Conservation (phyloP, 2,797 vertebrate genomes). For the Sarcoramphus papa region DNA sequence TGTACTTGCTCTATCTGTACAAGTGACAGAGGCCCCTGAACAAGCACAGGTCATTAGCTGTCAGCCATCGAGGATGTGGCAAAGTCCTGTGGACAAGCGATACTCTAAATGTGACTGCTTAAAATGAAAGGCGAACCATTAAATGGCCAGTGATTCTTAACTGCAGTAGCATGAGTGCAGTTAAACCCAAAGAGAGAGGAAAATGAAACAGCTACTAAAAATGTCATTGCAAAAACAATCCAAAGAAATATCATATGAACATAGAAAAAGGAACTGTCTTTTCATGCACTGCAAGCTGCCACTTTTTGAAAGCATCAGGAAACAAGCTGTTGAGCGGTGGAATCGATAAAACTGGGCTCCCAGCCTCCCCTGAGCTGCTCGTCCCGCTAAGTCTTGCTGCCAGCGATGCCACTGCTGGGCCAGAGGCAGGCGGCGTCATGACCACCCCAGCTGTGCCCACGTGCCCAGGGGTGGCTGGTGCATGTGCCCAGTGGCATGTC, state of each 20-base stretch:
- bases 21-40: neutral
- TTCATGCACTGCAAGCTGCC: neutral
- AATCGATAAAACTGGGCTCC: neutral
- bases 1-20: neutral
- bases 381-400: neutral
- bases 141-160: neutral
- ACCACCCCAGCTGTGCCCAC: neutral
- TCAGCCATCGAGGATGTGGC: neutral
- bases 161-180: neutral
- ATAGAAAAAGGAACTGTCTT: neutral
- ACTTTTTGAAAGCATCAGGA: neutral
- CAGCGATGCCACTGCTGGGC: neutral
- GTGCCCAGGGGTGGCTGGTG: neutral
- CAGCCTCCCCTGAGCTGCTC: neutral
- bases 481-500: neutral
- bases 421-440: accelerated
- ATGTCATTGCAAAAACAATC: neutral
- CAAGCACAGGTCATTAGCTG: neutral
- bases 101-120: neutral
- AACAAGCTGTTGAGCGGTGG: neutral
- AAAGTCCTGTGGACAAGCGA: neutral
- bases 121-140: neutral
- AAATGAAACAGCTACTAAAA: neutral
- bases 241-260: neutral
- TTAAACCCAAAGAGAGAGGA: neutral